Conservation (phyloP, 2,113 vertebrate species). For the Petrocephalus microphthalmus region DNA sequence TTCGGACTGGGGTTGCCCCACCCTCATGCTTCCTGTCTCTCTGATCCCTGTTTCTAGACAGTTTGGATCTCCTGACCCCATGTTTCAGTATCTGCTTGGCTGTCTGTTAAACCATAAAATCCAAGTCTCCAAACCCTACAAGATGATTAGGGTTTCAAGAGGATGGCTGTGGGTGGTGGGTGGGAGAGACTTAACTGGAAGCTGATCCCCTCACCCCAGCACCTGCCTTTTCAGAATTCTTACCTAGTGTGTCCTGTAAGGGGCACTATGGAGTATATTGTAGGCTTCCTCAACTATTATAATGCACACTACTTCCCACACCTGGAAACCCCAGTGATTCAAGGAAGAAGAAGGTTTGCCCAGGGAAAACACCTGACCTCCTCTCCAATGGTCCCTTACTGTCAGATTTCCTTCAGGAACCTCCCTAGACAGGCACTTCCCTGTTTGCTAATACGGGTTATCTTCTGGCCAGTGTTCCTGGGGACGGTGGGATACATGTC, state of each 20-base stretch:
- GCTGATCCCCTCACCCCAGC: neutral
- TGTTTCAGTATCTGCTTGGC: neutral
- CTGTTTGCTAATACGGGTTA: neutral
- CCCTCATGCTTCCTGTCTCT: neutral
- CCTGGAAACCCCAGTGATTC: no score
- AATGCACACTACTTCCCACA: no score
- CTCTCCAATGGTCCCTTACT: neutral
- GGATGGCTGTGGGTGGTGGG: neutral
- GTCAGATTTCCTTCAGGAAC: neutral
- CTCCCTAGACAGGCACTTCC: neutral
- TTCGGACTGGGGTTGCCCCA: neutral
- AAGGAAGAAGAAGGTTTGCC: no score
- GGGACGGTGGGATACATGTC: slow-evolving; percentile 41
- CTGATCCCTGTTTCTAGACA: neutral
- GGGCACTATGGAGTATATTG: no score
- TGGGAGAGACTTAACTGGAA: neutral
- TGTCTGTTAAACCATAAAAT: neutral
- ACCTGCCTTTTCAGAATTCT: no score
- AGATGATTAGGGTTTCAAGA: slow-evolving; percentile 1
- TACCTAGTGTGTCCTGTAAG: no score
- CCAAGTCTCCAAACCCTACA: neutral
- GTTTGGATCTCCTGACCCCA: neutral
- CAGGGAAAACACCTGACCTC: neutral
- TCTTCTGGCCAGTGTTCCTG: slow-evolving; percentile 15
- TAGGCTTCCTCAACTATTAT: no score